Conservation (phyloP, 2,113 vertebrate species). For the Protobothrops mucrosquamatus region DNA sequence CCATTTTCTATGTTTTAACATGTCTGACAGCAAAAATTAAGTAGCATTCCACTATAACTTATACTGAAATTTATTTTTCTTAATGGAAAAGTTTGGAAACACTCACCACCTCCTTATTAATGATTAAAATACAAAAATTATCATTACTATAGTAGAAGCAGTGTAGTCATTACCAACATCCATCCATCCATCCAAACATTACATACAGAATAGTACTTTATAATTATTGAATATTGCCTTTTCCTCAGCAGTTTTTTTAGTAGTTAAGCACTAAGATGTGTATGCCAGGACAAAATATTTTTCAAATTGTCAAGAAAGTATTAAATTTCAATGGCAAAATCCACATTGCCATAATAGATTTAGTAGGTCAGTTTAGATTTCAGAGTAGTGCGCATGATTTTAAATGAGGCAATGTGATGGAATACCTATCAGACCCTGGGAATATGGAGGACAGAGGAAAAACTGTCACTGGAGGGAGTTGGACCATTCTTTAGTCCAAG, state of each 20-base stretch:
- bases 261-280: constrained; percentile 26
- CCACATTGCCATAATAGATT: neutral
- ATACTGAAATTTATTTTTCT: constrained; percentile 44
- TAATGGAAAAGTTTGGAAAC: constrained; percentile 44
- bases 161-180: constrained; percentile 54
- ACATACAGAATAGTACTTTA: constrained; percentile 34
- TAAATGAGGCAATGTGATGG: neutral
- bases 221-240: constrained; percentile 8
- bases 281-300: neutral
- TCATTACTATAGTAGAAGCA: constrained; percentile 54
- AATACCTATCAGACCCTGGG: neutral
- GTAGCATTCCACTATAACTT: constrained; percentile 60
- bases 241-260: constrained; percentile 25
- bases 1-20: constrained; percentile 52
- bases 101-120: constrained; percentile 54
- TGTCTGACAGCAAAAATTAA: constrained; percentile 62
- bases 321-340: neutral
- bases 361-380: neutral
- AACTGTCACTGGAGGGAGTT: neutral
- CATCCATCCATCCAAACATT: constrained; percentile 3
- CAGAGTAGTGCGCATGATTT: neutral
- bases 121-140: constrained; percentile 72
- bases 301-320: neutral
- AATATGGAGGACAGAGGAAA: neutral
- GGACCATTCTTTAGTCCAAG: neutral